A percentile compares a stretch with the other conserved stretches of the same genome.
Evolutionary conservation across 2,797 vertebrate species (phyloP).

Genomic region (Pyrrhura leucotis): DNA sequence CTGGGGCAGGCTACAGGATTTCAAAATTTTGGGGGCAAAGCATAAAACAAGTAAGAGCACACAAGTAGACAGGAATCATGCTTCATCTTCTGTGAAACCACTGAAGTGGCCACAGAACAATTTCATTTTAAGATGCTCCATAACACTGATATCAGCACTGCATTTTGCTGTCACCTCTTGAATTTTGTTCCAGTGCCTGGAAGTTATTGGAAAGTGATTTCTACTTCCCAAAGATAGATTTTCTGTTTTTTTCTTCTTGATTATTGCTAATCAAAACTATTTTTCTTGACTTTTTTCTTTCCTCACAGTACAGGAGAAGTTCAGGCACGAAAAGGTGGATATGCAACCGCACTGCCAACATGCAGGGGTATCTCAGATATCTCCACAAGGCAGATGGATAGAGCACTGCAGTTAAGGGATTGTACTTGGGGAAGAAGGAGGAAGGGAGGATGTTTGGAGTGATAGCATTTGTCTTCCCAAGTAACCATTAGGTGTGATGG

Average conservation of each 20-base stretch:
- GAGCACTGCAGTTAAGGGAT: background rate
- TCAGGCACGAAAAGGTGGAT: background rate
- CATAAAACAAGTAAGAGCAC: background rate
- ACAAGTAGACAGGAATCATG: fast-evolving
- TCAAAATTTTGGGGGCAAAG: fast-evolving
- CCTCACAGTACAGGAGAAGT: background rate
- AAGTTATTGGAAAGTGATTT: background rate
- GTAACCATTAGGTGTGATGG: background rate
- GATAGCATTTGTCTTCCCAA: background rate
- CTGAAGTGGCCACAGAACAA: fast-evolving
- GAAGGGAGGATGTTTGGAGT: background rate
- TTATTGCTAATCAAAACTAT: background rate
- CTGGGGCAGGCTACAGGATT: background rate
- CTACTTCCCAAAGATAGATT: background rate
- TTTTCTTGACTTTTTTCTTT: background rate
- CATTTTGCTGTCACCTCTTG: background rate
- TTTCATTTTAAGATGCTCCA: background rate
- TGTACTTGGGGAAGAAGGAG: background rate
- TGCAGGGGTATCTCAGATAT: background rate
- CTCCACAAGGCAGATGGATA: background rate
- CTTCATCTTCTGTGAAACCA: background rate
- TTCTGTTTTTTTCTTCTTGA: background rate
- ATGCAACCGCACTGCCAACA: fast-evolving
- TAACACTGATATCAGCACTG: background rate
- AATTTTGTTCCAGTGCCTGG: background rate